These are phyloP conservation scores for Garrulus glandarius DNA, from an alignment of 2,797 vertebrate species.

Conservation along the genomic window DNA sequence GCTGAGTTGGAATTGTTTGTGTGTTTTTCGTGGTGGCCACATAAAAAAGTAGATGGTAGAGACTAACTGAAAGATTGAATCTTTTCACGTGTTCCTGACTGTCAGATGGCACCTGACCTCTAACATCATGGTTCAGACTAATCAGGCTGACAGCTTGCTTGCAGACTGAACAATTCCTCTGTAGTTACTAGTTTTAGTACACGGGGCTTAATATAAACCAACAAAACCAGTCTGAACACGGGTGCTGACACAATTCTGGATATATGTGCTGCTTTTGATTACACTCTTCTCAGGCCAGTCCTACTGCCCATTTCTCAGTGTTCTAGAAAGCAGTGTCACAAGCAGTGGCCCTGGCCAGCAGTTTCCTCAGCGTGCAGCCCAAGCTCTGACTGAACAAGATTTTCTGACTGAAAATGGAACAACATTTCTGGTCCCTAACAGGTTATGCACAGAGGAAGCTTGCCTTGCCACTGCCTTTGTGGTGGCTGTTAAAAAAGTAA, in stretches of 20 bases:
- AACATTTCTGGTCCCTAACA: background rate
- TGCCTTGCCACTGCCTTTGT: background rate
- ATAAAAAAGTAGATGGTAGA: background rate
- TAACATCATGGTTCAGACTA: background rate
- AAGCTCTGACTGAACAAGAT: background rate
- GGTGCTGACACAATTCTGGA: background rate
- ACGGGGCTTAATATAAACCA: background rate
- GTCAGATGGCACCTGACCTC: background rate
- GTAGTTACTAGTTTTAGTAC: background rate
- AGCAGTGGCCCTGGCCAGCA: background rate
- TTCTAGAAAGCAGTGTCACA: background rate
- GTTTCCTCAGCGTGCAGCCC: background rate
- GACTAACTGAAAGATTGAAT: background rate
- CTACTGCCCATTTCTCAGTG: background rate
- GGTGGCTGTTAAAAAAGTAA: background rate
- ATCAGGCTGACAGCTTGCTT: background rate
- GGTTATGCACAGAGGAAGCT: background rate
- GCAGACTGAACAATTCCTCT: background rate
- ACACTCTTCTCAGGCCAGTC: background rate
- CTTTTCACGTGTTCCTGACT: background rate
- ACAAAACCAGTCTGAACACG: background rate
- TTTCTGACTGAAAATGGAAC: background rate
- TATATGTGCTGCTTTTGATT: background rate
- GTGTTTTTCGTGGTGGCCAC: accelerated
- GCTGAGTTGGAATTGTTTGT: background rate